Percentiles rank a stretch among this genome's conserved stretches.
phyloP scores from a whole-genome alignment of 2,888 invertebrate genomes.

The Mesorhabditis spiculigera region DNA sequence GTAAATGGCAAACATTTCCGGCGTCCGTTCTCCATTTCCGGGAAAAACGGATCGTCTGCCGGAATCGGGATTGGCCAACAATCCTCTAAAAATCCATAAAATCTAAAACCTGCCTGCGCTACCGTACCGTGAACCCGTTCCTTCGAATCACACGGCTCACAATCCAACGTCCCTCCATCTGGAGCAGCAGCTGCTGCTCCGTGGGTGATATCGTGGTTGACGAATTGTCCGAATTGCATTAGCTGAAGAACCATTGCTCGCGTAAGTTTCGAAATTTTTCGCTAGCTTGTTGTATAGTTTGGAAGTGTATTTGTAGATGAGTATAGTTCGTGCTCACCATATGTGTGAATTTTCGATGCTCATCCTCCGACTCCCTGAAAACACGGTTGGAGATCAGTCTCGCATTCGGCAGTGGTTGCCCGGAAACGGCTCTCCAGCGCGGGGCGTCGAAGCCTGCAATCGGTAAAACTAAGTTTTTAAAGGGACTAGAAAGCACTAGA shows the following conservation, averaged over 20 bases:
- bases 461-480: neutral
- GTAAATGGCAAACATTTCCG: slow-evolving; percentile 66
- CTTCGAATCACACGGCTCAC: slow-evolving; percentile 21
- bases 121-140: neutral
- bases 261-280: too few relatives aligned
- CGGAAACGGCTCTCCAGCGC: neutral
- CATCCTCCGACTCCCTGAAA: neutral
- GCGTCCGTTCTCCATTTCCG: slow-evolving; percentile 61
- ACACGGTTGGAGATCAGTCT: neutral
- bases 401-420: neutral
- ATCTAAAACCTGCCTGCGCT: neutral
- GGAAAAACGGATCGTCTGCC: slow-evolving; percentile 80
- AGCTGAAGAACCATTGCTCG: slow-evolving; percentile 14
- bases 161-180: slow-evolving; percentile 50
- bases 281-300: too few relatives aligned
- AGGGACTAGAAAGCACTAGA: neutral
- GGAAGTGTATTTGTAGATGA: too few relatives aligned
- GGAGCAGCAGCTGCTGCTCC: slow-evolving; percentile 46
- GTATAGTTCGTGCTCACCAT: too few relatives aligned
- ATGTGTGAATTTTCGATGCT: neutral
- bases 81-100: slow-evolving; percentile 18
- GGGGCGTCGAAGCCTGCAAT: neutral
- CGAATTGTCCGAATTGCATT: slow-evolving; percentile 57
- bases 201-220: slow-evolving; percentile 57
- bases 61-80: slow-evolving; percentile 89